Evolutionary conservation across 2,888 invertebrate genomes (phyloP).

Genomic region (Mechanitis messenoides): DNA sequence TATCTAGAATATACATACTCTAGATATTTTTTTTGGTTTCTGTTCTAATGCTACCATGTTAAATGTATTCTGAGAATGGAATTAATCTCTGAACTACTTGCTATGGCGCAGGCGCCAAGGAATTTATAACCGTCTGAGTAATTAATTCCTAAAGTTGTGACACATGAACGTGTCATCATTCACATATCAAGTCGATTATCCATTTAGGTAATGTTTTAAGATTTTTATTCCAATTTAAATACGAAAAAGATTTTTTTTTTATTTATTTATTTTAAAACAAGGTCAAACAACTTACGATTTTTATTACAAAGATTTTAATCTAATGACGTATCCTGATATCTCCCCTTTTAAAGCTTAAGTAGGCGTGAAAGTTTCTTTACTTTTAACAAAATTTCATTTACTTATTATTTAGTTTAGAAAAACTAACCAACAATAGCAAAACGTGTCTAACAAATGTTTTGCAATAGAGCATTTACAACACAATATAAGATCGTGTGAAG

Average conservation of each 20-base stretch:
- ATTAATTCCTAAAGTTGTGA: too few relatives aligned
- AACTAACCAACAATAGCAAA: constrained; percentile 33
- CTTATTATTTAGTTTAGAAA: constrained; percentile 13
- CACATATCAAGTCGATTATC: constrained; percentile 21
- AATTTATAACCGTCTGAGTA: too few relatives aligned
- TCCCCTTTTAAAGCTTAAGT: constrained; percentile 23
- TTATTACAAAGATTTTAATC: not conserved
- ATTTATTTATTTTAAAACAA: not conserved
- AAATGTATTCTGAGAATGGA: too few relatives aligned
- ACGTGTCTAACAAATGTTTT: constrained; percentile 33
- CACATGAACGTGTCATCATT: not conserved
- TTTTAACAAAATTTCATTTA: not conserved
- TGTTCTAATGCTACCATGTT: too few relatives aligned
- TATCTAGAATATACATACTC: too few relatives aligned
- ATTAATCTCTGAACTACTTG: too few relatives aligned
- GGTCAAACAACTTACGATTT: not conserved
- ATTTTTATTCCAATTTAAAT: too few relatives aligned
- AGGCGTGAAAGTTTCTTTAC: constrained; percentile 21
- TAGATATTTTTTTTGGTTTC: too few relatives aligned
- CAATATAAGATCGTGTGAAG: constrained; percentile 35
- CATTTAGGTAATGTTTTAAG: constrained; percentile 27
- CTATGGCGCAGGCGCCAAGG: too few relatives aligned
- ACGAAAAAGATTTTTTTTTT: too few relatives aligned
- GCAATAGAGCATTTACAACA: constrained; percentile 38
- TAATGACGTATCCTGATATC: constrained; percentile 23